Evolutionary conservation across 1,140 invertebrate species (phyloP).

Genomic region (Platorchestia sp.): DNA sequence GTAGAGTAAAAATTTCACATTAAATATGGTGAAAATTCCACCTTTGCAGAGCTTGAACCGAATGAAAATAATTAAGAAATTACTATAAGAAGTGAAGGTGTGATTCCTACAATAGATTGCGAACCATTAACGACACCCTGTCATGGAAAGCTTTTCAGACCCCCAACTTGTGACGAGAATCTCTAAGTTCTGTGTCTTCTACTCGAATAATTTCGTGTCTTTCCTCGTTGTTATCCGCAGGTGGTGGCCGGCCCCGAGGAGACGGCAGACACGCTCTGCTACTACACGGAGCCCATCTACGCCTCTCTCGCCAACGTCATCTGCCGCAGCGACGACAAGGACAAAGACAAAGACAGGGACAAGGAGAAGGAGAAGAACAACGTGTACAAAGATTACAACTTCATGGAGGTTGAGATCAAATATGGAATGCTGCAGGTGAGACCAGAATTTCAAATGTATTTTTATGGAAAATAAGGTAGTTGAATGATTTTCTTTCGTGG

Average conservation of each 20-base stretch:
- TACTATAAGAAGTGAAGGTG: neutral
- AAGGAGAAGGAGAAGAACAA: slow-evolving; percentile 68
- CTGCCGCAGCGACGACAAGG: slow-evolving; percentile 73
- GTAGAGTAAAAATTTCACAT: too few relatives aligned
- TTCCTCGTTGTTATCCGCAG: slow-evolving; percentile 69
- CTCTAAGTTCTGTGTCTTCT: too few relatives aligned
- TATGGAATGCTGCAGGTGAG: slow-evolving; percentile 92
- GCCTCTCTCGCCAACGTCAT: slow-evolving; percentile 91
- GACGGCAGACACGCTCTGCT: slow-evolving; percentile 88
- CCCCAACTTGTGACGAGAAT: neutral
- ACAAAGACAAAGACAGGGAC: slow-evolving; percentile 69
- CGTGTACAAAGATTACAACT: slow-evolving; percentile 80
- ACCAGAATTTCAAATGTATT: neutral
- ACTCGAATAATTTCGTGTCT: too few relatives aligned
- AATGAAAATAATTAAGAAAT: neutral
- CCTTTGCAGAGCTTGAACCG: too few relatives aligned
- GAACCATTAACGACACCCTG: neutral
- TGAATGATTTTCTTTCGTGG: neutral
- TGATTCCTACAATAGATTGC: neutral
- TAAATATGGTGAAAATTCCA: too few relatives aligned
- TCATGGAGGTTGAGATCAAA: slow-evolving; percentile 93
- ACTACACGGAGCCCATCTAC: slow-evolving; percentile 90
- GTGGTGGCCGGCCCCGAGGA: slow-evolving; percentile 85
- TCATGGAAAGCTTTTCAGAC: neutral
- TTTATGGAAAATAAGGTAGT: neutral